Base-by-base conservation (phyloP, 2,888 invertebrate species). In the Chrysina gloriosa region DNA sequence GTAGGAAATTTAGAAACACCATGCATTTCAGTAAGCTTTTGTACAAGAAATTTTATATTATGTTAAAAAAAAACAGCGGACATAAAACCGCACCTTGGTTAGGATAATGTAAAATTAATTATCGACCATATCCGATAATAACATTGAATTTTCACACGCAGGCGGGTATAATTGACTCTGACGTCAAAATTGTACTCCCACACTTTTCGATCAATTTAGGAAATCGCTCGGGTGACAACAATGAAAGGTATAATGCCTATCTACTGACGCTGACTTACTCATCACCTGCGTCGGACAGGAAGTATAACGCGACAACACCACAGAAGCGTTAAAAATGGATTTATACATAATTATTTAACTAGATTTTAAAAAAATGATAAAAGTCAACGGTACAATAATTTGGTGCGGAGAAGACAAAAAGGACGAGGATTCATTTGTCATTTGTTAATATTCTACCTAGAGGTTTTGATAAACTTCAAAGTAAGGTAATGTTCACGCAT, bases 261-360 rank as follows among this genome's bases (percentile, higher is more conserved):
- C 65, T 66, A 66, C 42, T 56, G 56, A 56, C 65, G 58, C 11
- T 66, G 34, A 66, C 65, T 66, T 56, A 45, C 56, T 58, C 65
- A 56, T 66, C 65, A 66, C 65, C 65, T 66, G 65, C 65, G 34
- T 56, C 9, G 39, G 29, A 66, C 65, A 66, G 65, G 65, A 66
- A 66, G 54, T 56, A 56, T 66, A 54, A 58, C n/a, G 39, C 29
- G 64, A 66, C 31, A 47, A 31, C 31, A 23, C 29, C 65, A 45
- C 65, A 56, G 31, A 45, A 47, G 65, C 65, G 65, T 66, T 66
- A 56, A 47, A 54, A 66, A 66, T 66, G 42, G 65, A 58, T 66
- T 66, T 56, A 42, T 34, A 64, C 64, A n/a, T n/a, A n/a, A n/a
- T n/a, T n/a, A n/a, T n/a, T n/a, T n/a, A n/a, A n/a, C n/a, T n/a